Evolutionary conservation across 1,140 invertebrate genomes (phyloP), one percentile per base, ranked within the genome.

Genomic region (Solenopsis fugax): DNA sequence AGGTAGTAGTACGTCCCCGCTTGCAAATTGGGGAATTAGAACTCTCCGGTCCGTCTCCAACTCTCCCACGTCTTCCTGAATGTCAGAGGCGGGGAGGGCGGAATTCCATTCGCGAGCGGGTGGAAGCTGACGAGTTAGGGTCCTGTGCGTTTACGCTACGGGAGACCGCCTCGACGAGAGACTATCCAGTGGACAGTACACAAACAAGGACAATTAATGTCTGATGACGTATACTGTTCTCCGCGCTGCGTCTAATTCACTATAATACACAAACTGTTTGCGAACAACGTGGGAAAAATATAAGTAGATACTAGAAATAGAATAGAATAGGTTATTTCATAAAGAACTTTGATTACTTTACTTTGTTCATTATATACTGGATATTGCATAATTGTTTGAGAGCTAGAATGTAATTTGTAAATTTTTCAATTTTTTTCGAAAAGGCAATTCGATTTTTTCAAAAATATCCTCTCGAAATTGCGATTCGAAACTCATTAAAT

Each of bases 1-100:
- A 80, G 85, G 41, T 41, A 41, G 41, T 52, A 67, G n/a, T 71
- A 82, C 67, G 58, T 58, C 54, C 85, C 37, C 65, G 88, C 71
- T 90, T 62, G 88, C 85, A 89, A 89, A 90, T 90, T 89, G 85
- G 73, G 65, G 85, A 62, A 86, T 62, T 75, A 60, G 56, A 52
- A 72, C 45, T 85, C 56, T 64, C 45, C 65, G 72, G 54, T 76
- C 67, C 60, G 60, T 67, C 37, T 48, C 69, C 12, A 50, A 52
- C 37, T 64, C 58, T 85, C 21, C 10, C 60, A 45, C 21, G 85
- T 75, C 58, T 72, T 60, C 60, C 9, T 24, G 41, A 60, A 13
- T 50, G 13, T 21, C 29, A 9, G 16, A 48, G 58, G 62, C 18
- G n/a, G 0, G 29, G 21, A 34, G 29, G 50, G 62, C 29, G 87